These are phyloP conservation scores for Alfaro cultratus DNA, from an alignment of 2,797 vertebrate species.

Conservation along the genomic window DNA sequence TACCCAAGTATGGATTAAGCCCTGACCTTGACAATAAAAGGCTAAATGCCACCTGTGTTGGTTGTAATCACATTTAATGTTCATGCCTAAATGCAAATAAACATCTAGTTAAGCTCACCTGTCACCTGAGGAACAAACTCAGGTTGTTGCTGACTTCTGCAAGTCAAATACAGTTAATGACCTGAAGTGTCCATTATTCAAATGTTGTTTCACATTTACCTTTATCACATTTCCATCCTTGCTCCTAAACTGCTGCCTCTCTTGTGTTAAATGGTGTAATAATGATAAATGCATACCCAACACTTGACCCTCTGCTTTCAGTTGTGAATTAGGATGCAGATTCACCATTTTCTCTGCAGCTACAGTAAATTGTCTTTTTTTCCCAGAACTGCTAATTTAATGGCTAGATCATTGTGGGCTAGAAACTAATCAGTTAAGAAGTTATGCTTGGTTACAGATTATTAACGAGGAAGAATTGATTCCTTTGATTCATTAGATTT, in stretches of 20 bases:
- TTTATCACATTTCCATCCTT: not conserved
- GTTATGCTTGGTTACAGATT: not conserved
- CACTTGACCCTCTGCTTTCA: not conserved
- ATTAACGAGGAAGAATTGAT: not conserved
- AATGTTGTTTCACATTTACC: not conserved
- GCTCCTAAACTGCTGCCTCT: not conserved
- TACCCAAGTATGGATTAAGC: not conserved
- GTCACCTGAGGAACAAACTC: not conserved
- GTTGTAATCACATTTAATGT: not conserved
- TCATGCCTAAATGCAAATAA: not conserved
- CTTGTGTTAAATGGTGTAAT: too few species aligned
- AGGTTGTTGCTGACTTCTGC: not conserved
- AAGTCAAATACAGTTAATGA: not conserved
- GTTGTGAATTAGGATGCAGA: not conserved
- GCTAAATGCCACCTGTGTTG: not conserved
- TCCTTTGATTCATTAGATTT: not conserved
- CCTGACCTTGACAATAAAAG: not conserved
- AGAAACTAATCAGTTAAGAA: not conserved
- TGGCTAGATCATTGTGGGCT: not conserved
- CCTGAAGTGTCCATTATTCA: not conserved
- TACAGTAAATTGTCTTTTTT: not conserved
- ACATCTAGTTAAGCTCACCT: not conserved
- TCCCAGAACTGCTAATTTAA: not conserved
- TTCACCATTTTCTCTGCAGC: not conserved
- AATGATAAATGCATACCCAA: not conserved